Evolutionary conservation across 2,113 vertebrate genomes (phyloP).

Genomic region (Indicator indicator): DNA sequence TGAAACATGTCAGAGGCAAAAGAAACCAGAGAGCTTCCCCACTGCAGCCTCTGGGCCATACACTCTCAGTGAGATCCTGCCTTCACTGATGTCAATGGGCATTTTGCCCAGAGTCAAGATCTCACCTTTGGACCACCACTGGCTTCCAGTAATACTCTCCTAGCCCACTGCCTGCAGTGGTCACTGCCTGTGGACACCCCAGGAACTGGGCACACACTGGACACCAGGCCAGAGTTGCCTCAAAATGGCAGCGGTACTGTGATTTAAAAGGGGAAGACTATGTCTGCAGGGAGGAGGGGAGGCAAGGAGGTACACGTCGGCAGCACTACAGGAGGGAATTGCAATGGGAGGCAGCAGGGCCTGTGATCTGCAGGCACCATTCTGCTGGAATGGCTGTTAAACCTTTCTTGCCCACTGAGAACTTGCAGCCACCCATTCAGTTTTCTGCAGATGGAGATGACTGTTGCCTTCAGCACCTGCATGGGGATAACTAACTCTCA

Average conservation of each 20-base stretch:
- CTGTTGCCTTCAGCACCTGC: background rate
- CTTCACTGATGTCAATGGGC: background rate
- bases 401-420: background rate
- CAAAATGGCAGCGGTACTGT: background rate
- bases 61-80: background rate
- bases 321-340: background rate
- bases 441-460: background rate
- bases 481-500: background rate
- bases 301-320: background rate
- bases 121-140: background rate
- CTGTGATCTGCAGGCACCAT: background rate
- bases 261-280: background rate
- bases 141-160: background rate
- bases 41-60: background rate
- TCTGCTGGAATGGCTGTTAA: background rate
- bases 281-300: rapidly evolving
- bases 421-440: background rate
- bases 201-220: background rate
- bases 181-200: background rate
- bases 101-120: background rate
- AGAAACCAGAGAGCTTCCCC: background rate
- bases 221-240: background rate
- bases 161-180: background rate
- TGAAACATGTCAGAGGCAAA: background rate
- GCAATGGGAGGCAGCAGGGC: background rate